A percentile compares a stretch with the other conserved stretches of the same genome.
phyloP scores from a whole-genome alignment of 2,797 vertebrate genomes.

The Heliangelus exortis region DNA sequence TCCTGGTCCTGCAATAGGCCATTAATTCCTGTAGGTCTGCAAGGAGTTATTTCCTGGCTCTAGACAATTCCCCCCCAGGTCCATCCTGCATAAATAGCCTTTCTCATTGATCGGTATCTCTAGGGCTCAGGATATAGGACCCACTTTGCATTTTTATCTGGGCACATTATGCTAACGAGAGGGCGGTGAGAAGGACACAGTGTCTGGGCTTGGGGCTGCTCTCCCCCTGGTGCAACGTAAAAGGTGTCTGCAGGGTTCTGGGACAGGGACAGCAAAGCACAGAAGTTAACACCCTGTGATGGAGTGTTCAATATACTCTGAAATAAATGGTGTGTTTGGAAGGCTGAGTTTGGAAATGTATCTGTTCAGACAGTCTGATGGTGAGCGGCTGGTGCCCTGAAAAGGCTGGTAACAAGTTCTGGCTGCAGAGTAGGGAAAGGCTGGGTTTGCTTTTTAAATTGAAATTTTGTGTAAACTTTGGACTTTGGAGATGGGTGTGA shows the following conservation, averaged over 20 bases:
- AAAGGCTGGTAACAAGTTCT: rapidly evolving
- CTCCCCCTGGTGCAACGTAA: neutral
- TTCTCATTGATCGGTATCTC: neutral
- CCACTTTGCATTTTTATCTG: neutral
- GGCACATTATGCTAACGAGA: neutral
- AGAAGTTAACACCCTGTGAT: neutral
- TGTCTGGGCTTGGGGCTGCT: neutral
- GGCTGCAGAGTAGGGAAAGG: neutral
- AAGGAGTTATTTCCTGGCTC: neutral
- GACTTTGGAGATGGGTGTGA: neutral
- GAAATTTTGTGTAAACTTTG: neutral
- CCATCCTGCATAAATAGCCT: neutral
- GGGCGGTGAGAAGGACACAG: neutral
- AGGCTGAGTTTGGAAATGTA: rapidly evolving
- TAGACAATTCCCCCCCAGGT: neutral
- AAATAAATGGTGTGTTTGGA: neutral
- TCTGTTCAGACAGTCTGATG: neutral
- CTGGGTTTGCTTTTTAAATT: neutral
- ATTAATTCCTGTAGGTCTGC: neutral
- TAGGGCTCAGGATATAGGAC: neutral
- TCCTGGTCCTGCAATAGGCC: neutral
- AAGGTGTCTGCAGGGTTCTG: neutral
- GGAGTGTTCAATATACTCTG: neutral
- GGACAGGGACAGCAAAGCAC: neutral
- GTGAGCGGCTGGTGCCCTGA: rapidly evolving